phyloP scores from a whole-genome alignment of 2,888 invertebrate genomes.

The Pasiphila rectangulata region DNA sequence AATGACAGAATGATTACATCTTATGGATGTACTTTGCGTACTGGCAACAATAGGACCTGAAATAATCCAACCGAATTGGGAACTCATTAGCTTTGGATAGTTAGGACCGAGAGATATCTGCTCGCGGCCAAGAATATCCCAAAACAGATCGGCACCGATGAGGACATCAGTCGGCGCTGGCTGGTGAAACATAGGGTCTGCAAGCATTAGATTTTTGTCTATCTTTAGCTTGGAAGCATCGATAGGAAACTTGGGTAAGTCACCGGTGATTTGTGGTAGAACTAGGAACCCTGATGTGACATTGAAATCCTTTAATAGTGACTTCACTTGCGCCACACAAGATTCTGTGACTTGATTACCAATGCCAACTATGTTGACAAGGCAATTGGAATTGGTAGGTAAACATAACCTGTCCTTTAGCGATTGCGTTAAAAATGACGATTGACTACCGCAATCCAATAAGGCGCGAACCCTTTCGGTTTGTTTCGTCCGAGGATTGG shows the following conservation, averaged over 20 bases:
- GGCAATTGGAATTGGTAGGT: too few relatives aligned
- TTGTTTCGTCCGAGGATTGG: neutral
- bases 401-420: slow-evolving; percentile 2
- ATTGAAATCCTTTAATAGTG: too few relatives aligned
- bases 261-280: too few relatives aligned
- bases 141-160: slow-evolving; percentile 1
- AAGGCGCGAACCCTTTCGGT: neutral
- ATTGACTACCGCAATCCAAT: slow-evolving; percentile 3
- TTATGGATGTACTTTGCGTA: too few relatives aligned
- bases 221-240: too few relatives aligned
- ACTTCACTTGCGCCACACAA: too few relatives aligned
- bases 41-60: slow-evolving; percentile 11
- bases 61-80: slow-evolving; percentile 20
- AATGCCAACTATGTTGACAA: too few relatives aligned
- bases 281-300: too few relatives aligned
- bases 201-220: too few relatives aligned
- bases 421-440: slow-evolving; percentile 10
- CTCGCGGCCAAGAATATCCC: neutral
- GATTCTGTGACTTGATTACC: too few relatives aligned
- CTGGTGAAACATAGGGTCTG: neutral
- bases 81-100: neutral
- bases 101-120: neutral
- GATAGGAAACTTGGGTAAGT: too few relatives aligned
- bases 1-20: too few relatives aligned
- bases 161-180: neutral